Conservation (phyloP, 2,888 invertebrate species). For the Leptinotarsa haldemani region DNA sequence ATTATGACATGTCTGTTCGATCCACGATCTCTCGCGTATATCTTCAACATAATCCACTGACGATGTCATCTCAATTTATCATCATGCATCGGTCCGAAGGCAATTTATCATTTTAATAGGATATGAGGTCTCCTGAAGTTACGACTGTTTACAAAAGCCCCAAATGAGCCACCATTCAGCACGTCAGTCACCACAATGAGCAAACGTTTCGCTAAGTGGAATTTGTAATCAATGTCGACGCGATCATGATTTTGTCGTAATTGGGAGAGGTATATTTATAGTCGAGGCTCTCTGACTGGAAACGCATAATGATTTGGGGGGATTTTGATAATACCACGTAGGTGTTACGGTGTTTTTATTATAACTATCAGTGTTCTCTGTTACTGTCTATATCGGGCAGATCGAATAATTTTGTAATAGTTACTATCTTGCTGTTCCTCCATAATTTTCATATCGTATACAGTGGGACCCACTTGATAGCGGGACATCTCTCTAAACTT, state of each 20-base stretch:
- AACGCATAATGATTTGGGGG: no score
- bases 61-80: slow-evolving; percentile 16
- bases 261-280: slow-evolving; percentile 1
- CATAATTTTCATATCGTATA: no score
- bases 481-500: no score
- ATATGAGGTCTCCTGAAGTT: slow-evolving; percentile 7
- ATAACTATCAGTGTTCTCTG: no score
- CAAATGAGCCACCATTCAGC: slow-evolving; percentile 15
- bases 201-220: slow-evolving; percentile 18
- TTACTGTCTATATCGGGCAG: no score
- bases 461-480: no score
- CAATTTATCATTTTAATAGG: slow-evolving; percentile 18
- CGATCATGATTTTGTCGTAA: slow-evolving; percentile 7
- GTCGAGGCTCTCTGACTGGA: no score
- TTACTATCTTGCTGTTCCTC: no score
- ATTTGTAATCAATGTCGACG: slow-evolving; percentile 15
- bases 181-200: slow-evolving; percentile 3
- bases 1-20: slow-evolving; percentile 4
- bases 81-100: slow-evolving; percentile 4
- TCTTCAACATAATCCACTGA: not conserved
- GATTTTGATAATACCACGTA: no score
- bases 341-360: no score
- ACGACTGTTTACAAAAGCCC: slow-evolving; percentile 19
- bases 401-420: no score
- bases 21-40: not conserved